phyloP scores from a whole-genome alignment of 53 echinoderm and acorn worm species.

The Mesocentrotus franciscanus region DNA sequence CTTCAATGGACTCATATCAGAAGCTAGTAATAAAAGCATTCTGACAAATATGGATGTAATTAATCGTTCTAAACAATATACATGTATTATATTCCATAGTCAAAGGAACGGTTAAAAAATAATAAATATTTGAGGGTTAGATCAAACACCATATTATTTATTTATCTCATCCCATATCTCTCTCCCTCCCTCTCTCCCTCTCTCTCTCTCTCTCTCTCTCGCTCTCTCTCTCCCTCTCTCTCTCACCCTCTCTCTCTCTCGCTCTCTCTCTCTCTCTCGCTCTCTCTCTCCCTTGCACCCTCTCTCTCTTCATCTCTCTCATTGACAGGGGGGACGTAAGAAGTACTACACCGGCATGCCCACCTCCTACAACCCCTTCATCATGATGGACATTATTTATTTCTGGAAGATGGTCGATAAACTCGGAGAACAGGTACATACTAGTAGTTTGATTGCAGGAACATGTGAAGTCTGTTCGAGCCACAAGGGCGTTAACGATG shows the following conservation, averaged over 20 bases:
- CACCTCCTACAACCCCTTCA: slow-evolving; percentile 75
- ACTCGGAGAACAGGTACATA: slow-evolving; percentile 70
- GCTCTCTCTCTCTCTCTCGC: neutral
- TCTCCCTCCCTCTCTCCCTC: neutral
- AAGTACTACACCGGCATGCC: slow-evolving; percentile 36
- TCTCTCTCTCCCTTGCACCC: neutral
- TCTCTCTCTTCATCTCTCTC: neutral
- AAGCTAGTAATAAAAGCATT: too few species aligned
- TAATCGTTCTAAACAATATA: too few species aligned
- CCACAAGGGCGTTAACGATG: too few species aligned
- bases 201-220: neutral
- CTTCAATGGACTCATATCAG: neutral
- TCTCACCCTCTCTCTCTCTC: neutral
- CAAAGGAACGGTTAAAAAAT: too few species aligned
- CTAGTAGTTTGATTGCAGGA: neutral
- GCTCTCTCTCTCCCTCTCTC: neutral
- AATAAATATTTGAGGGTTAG: too few species aligned
- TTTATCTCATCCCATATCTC: neutral
- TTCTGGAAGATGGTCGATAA: slow-evolving; percentile 79
- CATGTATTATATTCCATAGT: too few species aligned
- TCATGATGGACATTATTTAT: slow-evolving; percentile 79
- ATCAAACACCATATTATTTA: neutral
- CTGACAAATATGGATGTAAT: too few species aligned
- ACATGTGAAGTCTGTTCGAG: too few species aligned
- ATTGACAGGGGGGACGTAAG: neutral